Evolutionary conservation across 2,797 vertebrate species (phyloP).

Genomic region (Valencia hispanica): DNA sequence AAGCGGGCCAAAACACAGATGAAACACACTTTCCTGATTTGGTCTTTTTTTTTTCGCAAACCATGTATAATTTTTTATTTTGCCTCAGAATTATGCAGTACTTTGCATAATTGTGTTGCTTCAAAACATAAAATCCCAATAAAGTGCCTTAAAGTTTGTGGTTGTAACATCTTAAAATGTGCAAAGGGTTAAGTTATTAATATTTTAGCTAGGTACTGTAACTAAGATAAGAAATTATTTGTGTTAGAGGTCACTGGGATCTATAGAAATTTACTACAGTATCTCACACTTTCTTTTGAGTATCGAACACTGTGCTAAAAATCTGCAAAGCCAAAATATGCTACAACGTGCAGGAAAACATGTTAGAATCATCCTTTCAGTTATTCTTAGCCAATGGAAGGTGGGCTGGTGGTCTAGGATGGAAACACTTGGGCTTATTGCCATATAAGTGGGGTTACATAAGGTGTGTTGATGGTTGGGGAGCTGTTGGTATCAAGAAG

Average conservation of each 20-base stretch:
- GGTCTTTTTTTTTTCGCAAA: not conserved
- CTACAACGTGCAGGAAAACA: constrained; percentile 40
- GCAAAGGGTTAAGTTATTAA: not conserved
- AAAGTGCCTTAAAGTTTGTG: not conserved
- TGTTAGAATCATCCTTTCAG: constrained; percentile 31
- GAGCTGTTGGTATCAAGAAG: constrained; percentile 56
- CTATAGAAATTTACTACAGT: constrained; percentile 21
- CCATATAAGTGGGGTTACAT: constrained; percentile 70
- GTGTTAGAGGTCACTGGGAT: constrained; percentile 1
- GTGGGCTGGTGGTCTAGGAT: constrained; percentile 48
- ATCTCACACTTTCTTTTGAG: constrained; percentile 54
- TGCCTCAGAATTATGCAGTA: not conserved
- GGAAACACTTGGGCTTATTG: constrained; percentile 63
- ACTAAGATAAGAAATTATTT: not conserved
- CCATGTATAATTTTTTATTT: not conserved
- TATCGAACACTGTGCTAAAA: constrained; percentile 11
- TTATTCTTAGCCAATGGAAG: constrained; percentile 62
- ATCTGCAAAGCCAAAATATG: constrained; percentile 34
- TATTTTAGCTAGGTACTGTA: not conserved
- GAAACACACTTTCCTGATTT: not conserved
- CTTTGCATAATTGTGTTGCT: not conserved
- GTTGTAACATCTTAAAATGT: not conserved
- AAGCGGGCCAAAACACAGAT: too few species aligned
- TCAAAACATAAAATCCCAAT: not conserved
- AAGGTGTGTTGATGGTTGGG: constrained; percentile 69